Evolutionary conservation across 2,113 vertebrate genomes (phyloP), one percentile per base, ranked within the genome.

Genomic region (Pseudopipra pipra): DNA sequence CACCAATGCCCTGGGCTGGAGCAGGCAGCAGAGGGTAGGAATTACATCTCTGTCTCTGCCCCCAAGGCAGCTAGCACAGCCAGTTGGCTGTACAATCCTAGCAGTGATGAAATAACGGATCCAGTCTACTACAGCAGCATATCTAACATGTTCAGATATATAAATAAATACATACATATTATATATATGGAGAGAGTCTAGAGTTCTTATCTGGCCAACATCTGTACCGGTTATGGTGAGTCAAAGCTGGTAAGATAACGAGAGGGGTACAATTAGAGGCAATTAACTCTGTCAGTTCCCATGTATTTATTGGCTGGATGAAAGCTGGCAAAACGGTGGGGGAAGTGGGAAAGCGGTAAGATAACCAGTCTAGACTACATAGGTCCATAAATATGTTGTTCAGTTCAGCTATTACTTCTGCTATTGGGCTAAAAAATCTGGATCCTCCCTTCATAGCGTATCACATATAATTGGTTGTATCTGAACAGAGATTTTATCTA

Each of bases 331-430:
- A 80, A 83, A 58, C 51, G 10, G 14, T 86, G 31, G 13, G 13
- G 85, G 86, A 96, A 90, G 83, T 71, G 43, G 51, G 65, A 77
- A 93, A 88, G 17, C 23, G 4, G 55, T 58, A 79, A 85, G 86
- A 95, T 95, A 95, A 95, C 47, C 87, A 91, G 80, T 95, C 94
- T 95, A 85, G 94, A 94, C 89, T 87, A 37, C 49, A 52, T 31
- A 83, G 24, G 62, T 63, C 59, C 35, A 83, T 51, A 85, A 24
- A 87, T 51, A 58, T 6, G 43, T 46, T 61, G 41, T 71, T 51
- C 63, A 77, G 63, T 72, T 84, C 72, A 84, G 67, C 30, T 71
- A 16, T 47, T 88, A 24, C 72, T 88, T 90, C 82, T 93, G 47
- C 0, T 1, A 51, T 65, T 83, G 55, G 43, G 68, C 39, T 92